A percentile compares a stretch with the other conserved stretches of the same genome.
These are phyloP conservation scores for Xestia c-nigrum DNA, from an alignment of 2,888 invertebrate genomes.

Conservation along the genomic window DNA sequence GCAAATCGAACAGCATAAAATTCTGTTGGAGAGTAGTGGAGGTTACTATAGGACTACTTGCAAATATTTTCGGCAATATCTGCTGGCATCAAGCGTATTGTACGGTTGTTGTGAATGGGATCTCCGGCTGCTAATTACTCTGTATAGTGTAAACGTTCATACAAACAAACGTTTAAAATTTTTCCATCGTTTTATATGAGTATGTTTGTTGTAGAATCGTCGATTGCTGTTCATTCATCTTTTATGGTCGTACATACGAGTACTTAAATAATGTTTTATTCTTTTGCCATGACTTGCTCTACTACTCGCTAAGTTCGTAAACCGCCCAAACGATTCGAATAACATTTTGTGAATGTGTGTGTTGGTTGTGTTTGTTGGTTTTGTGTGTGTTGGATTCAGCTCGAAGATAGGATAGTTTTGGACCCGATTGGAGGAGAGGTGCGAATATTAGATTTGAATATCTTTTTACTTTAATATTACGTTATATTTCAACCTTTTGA, in stretches of 20 bases:
- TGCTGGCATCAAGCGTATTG: not conserved
- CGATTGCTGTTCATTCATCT: not conserved
- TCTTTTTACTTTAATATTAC: not conserved
- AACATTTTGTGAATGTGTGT: not conserved
- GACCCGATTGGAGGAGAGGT: not conserved
- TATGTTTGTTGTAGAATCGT: not conserved
- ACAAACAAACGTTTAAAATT: constrained; percentile 2
- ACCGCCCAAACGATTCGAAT: not conserved
- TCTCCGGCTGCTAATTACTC: not conserved
- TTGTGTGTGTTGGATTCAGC: not conserved
- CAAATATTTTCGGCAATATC: constrained; percentile 2
- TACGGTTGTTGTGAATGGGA: not conserved
- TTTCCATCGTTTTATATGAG: constrained; percentile 1
- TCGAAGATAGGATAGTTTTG: not conserved
- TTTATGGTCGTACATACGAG: not conserved
- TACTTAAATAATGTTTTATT: constrained; percentile 3
- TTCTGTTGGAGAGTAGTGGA: not conserved
- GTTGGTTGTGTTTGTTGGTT: too few species aligned
- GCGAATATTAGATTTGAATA: not conserved
- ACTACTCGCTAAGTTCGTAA: not conserved
- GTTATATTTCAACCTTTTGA: not conserved
- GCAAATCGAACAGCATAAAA: not conserved
- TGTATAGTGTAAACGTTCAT: not conserved
- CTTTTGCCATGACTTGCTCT: not conserved
- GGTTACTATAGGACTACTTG: not conserved